A percentile compares a stretch with the other conserved stretches of the same genome.
Evolutionary conservation across 1,140 invertebrate species (phyloP).

Genomic region (Meloidogyne floridensis): DNA sequence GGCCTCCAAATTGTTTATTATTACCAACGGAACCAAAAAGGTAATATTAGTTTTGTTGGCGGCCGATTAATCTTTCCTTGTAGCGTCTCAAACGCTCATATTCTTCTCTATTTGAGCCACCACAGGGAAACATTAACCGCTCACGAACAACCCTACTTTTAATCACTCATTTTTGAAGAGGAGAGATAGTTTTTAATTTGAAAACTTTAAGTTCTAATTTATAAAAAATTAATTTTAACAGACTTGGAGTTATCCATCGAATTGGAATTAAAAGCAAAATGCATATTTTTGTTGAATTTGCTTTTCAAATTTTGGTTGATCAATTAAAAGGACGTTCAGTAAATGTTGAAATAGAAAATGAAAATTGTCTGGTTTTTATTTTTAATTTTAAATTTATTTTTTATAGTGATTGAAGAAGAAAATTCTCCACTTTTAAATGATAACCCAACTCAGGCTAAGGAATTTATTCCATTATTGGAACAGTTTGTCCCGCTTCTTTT

Average conservation of each 20-base stretch:
- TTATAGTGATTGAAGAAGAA: slow-evolving; percentile 18
- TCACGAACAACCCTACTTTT: too few relatives aligned
- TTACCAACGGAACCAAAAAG: slow-evolving; percentile 53
- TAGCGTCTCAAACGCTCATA: too few relatives aligned
- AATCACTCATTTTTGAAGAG: too few relatives aligned
- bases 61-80: too few relatives aligned
- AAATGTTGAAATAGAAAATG: background rate
- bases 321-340: slow-evolving; percentile 30
- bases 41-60: too few relatives aligned
- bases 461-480: slow-evolving; percentile 71
- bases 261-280: slow-evolving; percentile 76
- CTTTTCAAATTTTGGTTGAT: slow-evolving; percentile 70
- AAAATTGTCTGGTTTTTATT: background rate
- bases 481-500: slow-evolving; percentile 77
- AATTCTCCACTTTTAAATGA: slow-evolving; percentile 2
- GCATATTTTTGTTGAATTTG: slow-evolving; percentile 87
- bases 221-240: slow-evolving; percentile 35
- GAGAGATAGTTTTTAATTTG: too few relatives aligned
- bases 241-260: slow-evolving; percentile 69
- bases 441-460: slow-evolving; percentile 1
- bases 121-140: too few relatives aligned
- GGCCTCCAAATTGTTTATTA: slow-evolving; percentile 51
- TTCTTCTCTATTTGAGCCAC: too few relatives aligned
- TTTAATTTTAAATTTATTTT: too few relatives aligned
- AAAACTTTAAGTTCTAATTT: too few relatives aligned